Evolutionary conservation across 1,140 invertebrate genomes (phyloP).

Genomic region (Batillaria attramentaria): DNA sequence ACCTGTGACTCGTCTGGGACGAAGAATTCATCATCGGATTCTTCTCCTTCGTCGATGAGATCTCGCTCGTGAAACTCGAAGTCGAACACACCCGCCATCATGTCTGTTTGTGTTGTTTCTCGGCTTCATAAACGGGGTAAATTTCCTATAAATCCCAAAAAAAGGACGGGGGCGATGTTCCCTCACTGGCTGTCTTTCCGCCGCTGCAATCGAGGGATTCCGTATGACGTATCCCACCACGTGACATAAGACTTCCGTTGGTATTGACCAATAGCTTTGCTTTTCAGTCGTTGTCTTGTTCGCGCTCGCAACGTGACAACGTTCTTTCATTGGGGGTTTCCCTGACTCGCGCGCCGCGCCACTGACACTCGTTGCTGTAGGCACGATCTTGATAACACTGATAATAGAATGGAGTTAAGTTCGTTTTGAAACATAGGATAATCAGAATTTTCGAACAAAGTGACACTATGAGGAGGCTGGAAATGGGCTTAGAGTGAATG

Average conservation of each 20-base stretch:
- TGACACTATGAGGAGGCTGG: too few relatives aligned
- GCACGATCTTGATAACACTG: too few relatives aligned
- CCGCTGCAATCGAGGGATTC: conserved; percentile 42
- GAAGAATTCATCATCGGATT: conserved; percentile 74
- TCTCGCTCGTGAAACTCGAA: conserved; percentile 87
- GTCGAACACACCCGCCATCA: conserved; percentile 80
- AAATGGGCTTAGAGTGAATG: too few relatives aligned
- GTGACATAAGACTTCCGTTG: neutral
- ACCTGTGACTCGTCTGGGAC: conserved; percentile 40
- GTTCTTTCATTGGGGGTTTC: too few relatives aligned
- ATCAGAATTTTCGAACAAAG: too few relatives aligned
- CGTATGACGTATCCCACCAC: conserved; percentile 39
- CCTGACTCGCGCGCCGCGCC: too few relatives aligned
- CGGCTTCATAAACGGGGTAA: neutral
- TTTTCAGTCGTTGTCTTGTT: too few relatives aligned
- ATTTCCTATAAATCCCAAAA: conserved; percentile 14
- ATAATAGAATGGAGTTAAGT: too few relatives aligned
- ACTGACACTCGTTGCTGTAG: too few relatives aligned
- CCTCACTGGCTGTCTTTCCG: conserved; percentile 28
- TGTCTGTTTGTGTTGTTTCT: conserved; percentile 68
- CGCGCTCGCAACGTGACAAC: too few relatives aligned
- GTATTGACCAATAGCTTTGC: conserved; percentile 10
- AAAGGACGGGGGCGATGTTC: neutral
- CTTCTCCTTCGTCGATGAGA: conserved; percentile 78
- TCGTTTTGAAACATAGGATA: too few relatives aligned